These are phyloP conservation scores for Pandemis corylana DNA, from an alignment of 2,888 invertebrate genomes.

Conservation along the genomic window DNA sequence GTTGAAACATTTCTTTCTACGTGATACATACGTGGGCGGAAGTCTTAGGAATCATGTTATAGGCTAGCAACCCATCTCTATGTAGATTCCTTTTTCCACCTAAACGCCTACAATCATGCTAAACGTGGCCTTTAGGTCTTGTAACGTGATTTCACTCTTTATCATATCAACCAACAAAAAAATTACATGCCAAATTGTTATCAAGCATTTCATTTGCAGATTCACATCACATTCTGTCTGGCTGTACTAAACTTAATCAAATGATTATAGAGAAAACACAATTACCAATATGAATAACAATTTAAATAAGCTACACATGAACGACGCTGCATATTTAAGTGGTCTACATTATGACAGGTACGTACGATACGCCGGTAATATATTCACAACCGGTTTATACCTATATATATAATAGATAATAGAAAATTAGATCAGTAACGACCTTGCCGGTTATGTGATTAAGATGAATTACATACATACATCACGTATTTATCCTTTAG, in stretches of 20 bases:
- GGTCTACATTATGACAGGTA: conserved; percentile 4
- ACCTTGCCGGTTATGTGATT: conserved; percentile 9
- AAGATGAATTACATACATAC: not conserved
- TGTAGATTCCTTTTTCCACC: too few relatives aligned
- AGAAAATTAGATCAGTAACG: conserved; percentile 9
- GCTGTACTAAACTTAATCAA: not conserved
- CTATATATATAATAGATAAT: conserved; percentile 3
- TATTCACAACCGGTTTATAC: conserved; percentile 21
- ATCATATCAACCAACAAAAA: not conserved
- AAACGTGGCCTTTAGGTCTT: too few relatives aligned
- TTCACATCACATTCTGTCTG: conserved; percentile 1
- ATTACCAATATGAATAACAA: conserved; percentile 16
- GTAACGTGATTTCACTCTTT: too few relatives aligned
- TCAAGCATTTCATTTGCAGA: not conserved
- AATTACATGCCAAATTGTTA: not conserved
- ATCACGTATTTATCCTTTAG: too few relatives aligned
- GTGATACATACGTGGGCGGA: too few relatives aligned
- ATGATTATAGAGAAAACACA: conserved; percentile 1
- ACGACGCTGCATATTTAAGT: conserved; percentile 4
- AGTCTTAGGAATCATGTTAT: too few relatives aligned
- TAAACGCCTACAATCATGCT: too few relatives aligned
- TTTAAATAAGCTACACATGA: conserved; percentile 9
- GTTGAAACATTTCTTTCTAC: too few relatives aligned
- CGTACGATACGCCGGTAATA: conserved; percentile 18
- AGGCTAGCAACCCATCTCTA: too few relatives aligned